Conservation (phyloP, 2,888 invertebrate species). For the Rugalucina vietnamica region DNA sequence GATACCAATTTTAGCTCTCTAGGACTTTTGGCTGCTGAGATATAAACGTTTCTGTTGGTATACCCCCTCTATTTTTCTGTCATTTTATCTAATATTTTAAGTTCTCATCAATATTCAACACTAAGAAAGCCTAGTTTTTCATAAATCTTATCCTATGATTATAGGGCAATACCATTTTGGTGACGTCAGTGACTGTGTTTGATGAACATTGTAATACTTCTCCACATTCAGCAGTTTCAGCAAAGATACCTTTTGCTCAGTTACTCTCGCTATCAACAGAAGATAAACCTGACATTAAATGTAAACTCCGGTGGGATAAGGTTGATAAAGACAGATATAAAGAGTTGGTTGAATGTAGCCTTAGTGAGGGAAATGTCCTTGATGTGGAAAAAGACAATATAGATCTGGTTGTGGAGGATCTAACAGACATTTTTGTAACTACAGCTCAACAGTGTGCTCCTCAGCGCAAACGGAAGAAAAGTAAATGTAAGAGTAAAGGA, state of each 20-base stretch:
- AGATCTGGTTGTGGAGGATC: not conserved
- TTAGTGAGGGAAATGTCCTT: not conserved
- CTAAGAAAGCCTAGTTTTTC: too few relatives aligned
- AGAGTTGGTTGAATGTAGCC: not conserved
- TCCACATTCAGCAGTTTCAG: not conserved
- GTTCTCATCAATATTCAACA: too few relatives aligned
- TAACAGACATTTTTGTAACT: not conserved
- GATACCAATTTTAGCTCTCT: too few relatives aligned
- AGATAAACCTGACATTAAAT: not conserved
- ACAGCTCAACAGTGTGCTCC: not conserved
- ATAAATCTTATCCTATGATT: too few relatives aligned
- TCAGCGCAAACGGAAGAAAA: not conserved
- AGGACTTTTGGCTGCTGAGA: too few relatives aligned
- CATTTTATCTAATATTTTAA: too few relatives aligned
- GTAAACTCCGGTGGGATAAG: not conserved
- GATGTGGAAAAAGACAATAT: not conserved
- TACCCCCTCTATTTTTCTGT: too few relatives aligned
- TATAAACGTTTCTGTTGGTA: too few relatives aligned
- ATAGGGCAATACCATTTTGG: too few relatives aligned
- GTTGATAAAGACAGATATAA: not conserved
- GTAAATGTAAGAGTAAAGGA: not conserved
- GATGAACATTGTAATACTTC: not conserved
- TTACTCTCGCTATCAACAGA: not conserved
- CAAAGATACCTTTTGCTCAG: not conserved
- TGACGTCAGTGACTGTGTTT: not conserved